Evolutionary conservation across 2,797 vertebrate genomes (phyloP).

Genomic region (Poeciliopsis paucimaculata): DNA sequence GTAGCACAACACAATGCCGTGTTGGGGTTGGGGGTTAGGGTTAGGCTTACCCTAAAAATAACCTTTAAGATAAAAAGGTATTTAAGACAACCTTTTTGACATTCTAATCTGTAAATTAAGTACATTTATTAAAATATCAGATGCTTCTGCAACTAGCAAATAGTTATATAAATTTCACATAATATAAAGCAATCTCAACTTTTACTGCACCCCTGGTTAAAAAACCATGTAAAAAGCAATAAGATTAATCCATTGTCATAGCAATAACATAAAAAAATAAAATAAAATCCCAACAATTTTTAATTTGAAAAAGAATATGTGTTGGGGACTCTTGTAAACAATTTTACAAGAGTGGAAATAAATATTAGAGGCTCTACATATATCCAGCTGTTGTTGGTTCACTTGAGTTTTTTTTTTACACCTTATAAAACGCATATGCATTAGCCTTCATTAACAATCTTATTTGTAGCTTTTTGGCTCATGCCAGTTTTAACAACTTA

Average conservation of each 20-base stretch:
- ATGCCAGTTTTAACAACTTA: not conserved
- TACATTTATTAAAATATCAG: not conserved
- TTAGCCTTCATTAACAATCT: not conserved
- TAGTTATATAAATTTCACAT: not conserved
- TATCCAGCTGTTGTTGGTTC: not conserved
- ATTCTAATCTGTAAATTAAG: not conserved
- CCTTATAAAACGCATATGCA: not conserved
- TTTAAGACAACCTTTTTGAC: not conserved
- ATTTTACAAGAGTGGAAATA: not conserved
- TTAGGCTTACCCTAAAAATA: no score
- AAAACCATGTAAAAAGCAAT: not conserved
- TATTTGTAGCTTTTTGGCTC: not conserved
- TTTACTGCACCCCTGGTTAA: not conserved
- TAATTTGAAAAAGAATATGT: not conserved
- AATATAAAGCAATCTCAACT: not conserved
- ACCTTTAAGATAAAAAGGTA: no score
- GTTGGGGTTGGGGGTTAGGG: no score
- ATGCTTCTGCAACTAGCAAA: not conserved
- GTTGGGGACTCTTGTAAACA: not conserved
- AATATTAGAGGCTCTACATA: not conserved
- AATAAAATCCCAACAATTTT: not conserved
- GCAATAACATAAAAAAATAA: not conserved
- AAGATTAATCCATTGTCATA: not conserved
- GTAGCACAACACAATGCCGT: no score
- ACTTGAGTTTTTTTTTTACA: not conserved